Base-by-base conservation (phyloP, 2,888 invertebrate genomes). In the Trichogramma evanescens region DNA sequence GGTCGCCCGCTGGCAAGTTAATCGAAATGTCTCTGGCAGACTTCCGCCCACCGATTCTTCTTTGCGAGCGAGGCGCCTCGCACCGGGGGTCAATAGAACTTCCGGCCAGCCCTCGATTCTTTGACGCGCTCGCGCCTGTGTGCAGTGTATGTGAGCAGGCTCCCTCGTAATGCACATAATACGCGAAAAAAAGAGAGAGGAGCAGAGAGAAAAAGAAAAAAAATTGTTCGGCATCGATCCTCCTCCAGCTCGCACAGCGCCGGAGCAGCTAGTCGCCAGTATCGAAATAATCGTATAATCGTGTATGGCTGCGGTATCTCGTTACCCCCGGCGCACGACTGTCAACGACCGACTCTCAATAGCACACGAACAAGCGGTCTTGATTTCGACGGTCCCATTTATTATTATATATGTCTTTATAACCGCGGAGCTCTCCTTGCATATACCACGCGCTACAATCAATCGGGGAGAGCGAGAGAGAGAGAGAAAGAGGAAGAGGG, bases 1-100 rank as follows among this genome's bases (percentile, higher is more conserved):
- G 56, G 43, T 59, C 69, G 68, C 75, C 75, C 65, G 70, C 69
- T 61, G 75, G 59, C 73, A 64, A 66, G 68, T 75, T 76, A 75
- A 77, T 77, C 73, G 77, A 76, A 77, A 73, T 73, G 77, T 77
- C 77, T 70, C 69, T 66, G 62, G 59, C 77, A 77, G 77, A 75
- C 69, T 69, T 68, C 59, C 62, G 67, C 57, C 59, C 51, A 59
- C 62, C 66, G 62, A 66, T 65, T 66, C 66, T 66, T 68, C 45
- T 43, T n/a, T 49, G 42, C 49, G 42, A 6, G 9, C 43, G 44
- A 50, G 7, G 44, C 45, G 53, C n/a, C 8, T 10, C 26, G 26
- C 26, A 26, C 42, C 5, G 9, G 59, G 56, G 64, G 66, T 65
- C 64, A 64, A 63, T 63, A 63, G 58, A 55, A 64, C 66, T 66